phyloP scores from a whole-genome alignment of 2,888 invertebrate genomes.

The Plagiodera versicolora region DNA sequence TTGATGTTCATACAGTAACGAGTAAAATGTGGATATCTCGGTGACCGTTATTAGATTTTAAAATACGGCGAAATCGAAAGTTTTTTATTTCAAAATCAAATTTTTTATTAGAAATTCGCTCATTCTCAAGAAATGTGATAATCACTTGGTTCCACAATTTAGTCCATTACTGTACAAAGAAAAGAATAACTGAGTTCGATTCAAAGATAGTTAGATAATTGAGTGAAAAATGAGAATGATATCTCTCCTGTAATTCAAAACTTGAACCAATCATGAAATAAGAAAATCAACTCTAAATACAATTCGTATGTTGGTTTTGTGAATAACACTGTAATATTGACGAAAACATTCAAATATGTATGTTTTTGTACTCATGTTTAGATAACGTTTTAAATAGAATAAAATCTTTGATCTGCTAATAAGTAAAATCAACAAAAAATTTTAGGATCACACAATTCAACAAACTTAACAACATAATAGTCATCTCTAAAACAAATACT shows the following conservation, averaged over 20 bases:
- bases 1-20: not conserved
- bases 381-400: constrained; percentile 25
- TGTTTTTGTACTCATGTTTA: constrained; percentile 30
- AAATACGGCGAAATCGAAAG: too few relatives aligned
- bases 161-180: too few relatives aligned
- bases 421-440: constrained; percentile 27
- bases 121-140: too few relatives aligned
- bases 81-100: too few relatives aligned
- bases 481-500: constrained; percentile 15
- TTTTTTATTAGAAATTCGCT: too few relatives aligned
- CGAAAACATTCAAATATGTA: constrained; percentile 26
- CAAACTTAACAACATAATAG: constrained; percentile 30
- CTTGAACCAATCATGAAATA: constrained; percentile 19
- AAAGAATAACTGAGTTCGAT: too few relatives aligned
- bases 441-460: constrained; percentile 24
- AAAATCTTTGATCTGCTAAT: constrained; percentile 22
- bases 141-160: too few relatives aligned
- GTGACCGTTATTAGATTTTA: too few relatives aligned
- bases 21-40: not conserved
- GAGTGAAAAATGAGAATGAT: too few relatives aligned
- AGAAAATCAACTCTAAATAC: constrained; percentile 3
- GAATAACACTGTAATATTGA: constrained; percentile 15
- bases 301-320: constrained; percentile 15
- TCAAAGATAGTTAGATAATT: too few relatives aligned
- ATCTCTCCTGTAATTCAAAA: too few relatives aligned